These are phyloP conservation scores for Pangasius krempfi DNA, from an alignment of 2,797 vertebrate species.

Conservation along the genomic window DNA sequence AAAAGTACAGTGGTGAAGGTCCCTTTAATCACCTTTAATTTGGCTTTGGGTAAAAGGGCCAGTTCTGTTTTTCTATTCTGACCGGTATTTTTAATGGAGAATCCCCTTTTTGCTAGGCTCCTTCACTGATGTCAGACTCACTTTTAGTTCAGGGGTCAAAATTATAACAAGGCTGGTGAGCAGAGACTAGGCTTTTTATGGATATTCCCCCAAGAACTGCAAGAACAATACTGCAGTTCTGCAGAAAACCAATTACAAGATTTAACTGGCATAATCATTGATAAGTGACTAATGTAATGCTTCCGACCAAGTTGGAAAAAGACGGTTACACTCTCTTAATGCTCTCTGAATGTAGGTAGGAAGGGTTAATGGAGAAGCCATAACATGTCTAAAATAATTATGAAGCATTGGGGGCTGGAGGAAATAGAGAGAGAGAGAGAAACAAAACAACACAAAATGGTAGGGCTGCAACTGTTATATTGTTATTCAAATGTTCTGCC, in stretches of 20 bases:
- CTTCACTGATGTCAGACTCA: not conserved
- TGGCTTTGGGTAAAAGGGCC: not conserved
- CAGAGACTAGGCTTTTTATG: not conserved
- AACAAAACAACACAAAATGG: not conserved
- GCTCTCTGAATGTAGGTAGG: not conserved
- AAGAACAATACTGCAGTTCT: not conserved
- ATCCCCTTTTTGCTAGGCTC: not conserved
- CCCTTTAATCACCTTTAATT: not conserved
- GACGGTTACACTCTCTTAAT: not conserved
- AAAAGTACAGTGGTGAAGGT: not conserved
- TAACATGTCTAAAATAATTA: slow-evolving; percentile 27
- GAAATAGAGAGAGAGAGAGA: not conserved
- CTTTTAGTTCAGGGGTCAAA: not conserved
- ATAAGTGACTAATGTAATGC: not conserved
- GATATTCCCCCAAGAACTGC: not conserved
- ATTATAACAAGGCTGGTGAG: not conserved
- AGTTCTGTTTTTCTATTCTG: not conserved
- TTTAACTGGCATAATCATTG: not conserved
- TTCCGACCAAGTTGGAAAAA: not conserved
- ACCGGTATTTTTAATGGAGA: not conserved
- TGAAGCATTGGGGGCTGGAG: not conserved
- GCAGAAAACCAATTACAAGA: not conserved
- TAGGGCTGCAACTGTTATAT: slow-evolving; percentile 3
- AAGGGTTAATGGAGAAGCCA: not conserved
- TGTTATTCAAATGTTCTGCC: not conserved